Evolutionary conservation across 2,888 invertebrate species (phyloP).

Genomic region (Amiota minor): DNA sequence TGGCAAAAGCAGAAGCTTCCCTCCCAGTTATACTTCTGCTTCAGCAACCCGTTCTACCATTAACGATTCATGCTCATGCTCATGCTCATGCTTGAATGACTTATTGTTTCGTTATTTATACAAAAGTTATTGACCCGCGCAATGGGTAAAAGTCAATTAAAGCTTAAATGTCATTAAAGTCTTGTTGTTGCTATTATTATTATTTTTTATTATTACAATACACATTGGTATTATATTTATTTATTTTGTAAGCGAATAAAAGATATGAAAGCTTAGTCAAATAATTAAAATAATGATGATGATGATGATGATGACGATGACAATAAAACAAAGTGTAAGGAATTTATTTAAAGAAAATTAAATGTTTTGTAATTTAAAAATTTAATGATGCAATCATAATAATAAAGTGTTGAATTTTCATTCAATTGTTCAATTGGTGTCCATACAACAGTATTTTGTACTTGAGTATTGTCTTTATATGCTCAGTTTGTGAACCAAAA

Average conservation of each 20-base stretch:
- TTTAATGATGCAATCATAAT: too few relatives aligned
- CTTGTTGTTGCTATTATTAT: background rate
- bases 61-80: background rate
- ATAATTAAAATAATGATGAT: too few relatives aligned
- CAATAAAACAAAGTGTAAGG: slow-evolving; percentile 2
- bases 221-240: background rate
- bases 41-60: too few relatives aligned
- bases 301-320: background rate
- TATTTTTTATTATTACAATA: too few relatives aligned
- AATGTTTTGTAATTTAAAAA: too few relatives aligned
- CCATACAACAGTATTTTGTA: background rate
- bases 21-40: too few relatives aligned
- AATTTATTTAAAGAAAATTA: background rate
- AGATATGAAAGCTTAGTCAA: too few relatives aligned
- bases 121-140: slow-evolving; percentile 35
- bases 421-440: too few relatives aligned
- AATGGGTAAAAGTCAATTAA: slow-evolving; percentile 34
- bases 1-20: background rate
- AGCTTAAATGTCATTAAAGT: slow-evolving; percentile 11
- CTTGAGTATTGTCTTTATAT: slow-evolving; percentile 7
- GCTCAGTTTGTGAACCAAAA: background rate
- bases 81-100: background rate
- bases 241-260: too few relatives aligned
- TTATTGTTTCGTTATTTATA: slow-evolving; percentile 27
- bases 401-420: too few relatives aligned